These are phyloP conservation scores for Bambusicola thoracicus DNA, from an alignment of 2,113 vertebrate species.

Conservation along the genomic window DNA sequence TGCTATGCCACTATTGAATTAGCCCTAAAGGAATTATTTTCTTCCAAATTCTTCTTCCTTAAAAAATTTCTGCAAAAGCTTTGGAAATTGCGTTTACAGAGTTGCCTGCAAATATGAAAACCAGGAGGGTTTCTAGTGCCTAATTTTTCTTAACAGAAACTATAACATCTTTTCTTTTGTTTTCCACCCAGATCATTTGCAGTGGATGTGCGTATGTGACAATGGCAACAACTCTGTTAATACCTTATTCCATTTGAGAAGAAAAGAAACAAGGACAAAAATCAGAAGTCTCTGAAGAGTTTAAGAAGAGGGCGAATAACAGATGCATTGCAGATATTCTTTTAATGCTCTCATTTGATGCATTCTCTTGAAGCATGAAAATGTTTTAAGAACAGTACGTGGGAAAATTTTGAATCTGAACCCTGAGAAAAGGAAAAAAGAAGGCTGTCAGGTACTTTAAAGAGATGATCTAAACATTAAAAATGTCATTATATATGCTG, in stretches of 20 bases:
- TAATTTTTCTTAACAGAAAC: neutral
- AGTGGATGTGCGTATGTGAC: neutral
- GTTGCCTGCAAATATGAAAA: neutral
- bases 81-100: neutral
- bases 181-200: neutral
- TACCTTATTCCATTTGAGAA: neutral
- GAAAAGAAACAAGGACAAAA: neutral
- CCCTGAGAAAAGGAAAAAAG: neutral
- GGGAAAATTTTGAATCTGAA: neutral
- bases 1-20: neutral
- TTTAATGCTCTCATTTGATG: neutral
- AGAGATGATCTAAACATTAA: neutral
- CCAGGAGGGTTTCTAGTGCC: neutral
- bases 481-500: neutral
- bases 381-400: neutral
- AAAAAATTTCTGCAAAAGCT: neutral
- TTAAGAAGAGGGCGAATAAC: neutral
- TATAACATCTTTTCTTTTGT: neutral
- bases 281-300: neutral
- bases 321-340: slow-evolving; percentile 6
- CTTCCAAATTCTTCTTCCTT: neutral
- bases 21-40: neutral
- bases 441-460: neutral
- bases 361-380: neutral
- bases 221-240: neutral